Evolutionary conservation across 2,888 invertebrate species (phyloP).

Genomic region (Polydrusus cervinus): DNA sequence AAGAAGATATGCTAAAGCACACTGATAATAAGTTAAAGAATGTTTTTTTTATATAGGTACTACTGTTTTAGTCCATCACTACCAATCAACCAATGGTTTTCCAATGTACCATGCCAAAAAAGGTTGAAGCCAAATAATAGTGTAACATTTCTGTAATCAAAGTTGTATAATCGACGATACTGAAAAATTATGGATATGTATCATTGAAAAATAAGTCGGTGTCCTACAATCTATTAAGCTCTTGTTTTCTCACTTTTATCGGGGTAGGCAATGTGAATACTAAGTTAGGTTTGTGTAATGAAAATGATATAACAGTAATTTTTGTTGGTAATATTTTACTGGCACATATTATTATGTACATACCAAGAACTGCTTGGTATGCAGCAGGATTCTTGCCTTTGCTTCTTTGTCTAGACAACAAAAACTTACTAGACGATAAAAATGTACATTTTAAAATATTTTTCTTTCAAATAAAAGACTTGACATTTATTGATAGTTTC

Average conservation of each 20-base stretch:
- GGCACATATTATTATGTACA: too few species aligned
- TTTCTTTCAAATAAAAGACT: too few species aligned
- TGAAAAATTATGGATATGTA: not conserved
- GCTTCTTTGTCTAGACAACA: not conserved
- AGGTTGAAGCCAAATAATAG: not conserved
- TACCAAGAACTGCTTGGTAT: not conserved
- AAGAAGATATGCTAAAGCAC: constrained; percentile 7
- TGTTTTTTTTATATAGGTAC: constrained; percentile 1
- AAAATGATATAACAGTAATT: not conserved
- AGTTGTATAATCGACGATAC: not conserved
- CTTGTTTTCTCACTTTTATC: not conserved
- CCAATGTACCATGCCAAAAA: not conserved
- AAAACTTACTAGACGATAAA: not conserved
- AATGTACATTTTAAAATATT: not conserved
- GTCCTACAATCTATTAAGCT: not conserved
- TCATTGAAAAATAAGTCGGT: constrained; percentile 1
- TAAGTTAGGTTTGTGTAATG: not conserved
- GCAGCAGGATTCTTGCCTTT: too few species aligned
- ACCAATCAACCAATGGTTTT: not conserved
- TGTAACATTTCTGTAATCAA: not conserved
- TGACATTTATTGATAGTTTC: too few species aligned
- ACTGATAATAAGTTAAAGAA: not conserved
- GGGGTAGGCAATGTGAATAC: not conserved
- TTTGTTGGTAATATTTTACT: not conserved
- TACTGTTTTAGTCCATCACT: not conserved